Percentiles rank a stretch among this genome's conserved stretches.
Evolutionary conservation across 2,113 vertebrate species (phyloP).

Genomic region (Desmodus rotundus): DNA sequence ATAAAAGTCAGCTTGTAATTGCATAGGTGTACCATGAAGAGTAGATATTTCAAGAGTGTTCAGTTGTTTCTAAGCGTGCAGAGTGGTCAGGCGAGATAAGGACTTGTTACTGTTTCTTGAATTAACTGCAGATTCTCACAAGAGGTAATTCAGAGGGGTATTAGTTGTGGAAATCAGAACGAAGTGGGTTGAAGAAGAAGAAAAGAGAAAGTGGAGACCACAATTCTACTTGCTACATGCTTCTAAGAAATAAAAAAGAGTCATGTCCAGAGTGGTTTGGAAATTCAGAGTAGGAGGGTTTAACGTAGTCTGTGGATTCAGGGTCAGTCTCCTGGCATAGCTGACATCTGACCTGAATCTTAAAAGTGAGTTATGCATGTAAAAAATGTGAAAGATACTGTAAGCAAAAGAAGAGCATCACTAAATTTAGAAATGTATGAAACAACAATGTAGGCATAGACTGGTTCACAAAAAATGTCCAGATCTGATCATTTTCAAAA

Average conservation of each 20-base stretch:
- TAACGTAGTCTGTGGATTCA: not conserved
- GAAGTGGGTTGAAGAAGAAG: not conserved
- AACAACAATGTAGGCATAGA: not conserved
- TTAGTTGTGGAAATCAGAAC: not conserved
- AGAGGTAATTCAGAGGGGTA: not conserved
- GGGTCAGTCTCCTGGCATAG: not conserved
- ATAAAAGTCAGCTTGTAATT: not conserved
- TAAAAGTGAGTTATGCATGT: not conserved
- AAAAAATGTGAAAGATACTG: not conserved
- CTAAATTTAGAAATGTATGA: not conserved
- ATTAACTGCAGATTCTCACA: not conserved
- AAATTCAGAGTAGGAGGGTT: not conserved
- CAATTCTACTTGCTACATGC: not conserved
- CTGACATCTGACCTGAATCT: not conserved
- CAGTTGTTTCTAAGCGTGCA: not conserved
- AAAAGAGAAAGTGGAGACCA: not conserved
- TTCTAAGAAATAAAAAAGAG: not conserved
- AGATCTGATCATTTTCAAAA: not conserved
- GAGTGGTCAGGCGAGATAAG: not conserved
- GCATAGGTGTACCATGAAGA: not conserved
- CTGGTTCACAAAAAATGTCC: not conserved
- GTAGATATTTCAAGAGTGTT: not conserved
- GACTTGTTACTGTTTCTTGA: not conserved
- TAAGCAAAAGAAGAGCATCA: not conserved
- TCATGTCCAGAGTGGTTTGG: not conserved